Conservation (phyloP, 2,113 vertebrate genomes). For the Eublepharis macularius region DNA sequence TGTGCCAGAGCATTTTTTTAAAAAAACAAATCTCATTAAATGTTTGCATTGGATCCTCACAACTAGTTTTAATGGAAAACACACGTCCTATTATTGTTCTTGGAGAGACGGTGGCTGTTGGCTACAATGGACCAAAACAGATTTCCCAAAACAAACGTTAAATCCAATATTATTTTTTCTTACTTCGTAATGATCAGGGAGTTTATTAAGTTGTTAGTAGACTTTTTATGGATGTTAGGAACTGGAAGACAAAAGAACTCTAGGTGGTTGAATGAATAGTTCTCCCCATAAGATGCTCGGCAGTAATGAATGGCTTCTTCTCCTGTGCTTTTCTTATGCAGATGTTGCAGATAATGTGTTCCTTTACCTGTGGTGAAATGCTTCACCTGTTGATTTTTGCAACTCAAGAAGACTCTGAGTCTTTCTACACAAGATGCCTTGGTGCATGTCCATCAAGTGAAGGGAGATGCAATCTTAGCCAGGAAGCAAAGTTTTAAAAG, state of each 20-base stretch:
- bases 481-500: too few relatives aligned
- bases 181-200: not conserved
- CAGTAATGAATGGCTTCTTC: too few relatives aligned
- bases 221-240: not conserved
- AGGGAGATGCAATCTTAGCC: too few relatives aligned
- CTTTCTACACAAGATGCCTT: too few relatives aligned
- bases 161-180: not conserved
- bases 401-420: too few relatives aligned
- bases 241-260: not conserved
- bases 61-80: slow-evolving; percentile 41
- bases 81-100: slow-evolving; percentile 25
- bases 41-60: slow-evolving; percentile 29
- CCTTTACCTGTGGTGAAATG: too few relatives aligned
- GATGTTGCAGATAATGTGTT: too few relatives aligned
- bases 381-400: too few relatives aligned
- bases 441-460: too few relatives aligned
- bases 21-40: slow-evolving; percentile 21
- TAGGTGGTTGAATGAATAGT: not conserved
- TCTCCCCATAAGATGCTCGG: too few relatives aligned
- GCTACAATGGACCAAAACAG: slow-evolving; percentile 45
- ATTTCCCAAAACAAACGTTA: slow-evolving; percentile 37
- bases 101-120: slow-evolving; percentile 16
- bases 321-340: not conserved
- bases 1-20: slow-evolving; percentile 37
- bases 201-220: not conserved